A percentile compares a stretch with the other conserved stretches of the same genome.
These are phyloP conservation scores for Dromococcyx pavoninus DNA, from an alignment of 2,797 vertebrate species.

Conservation along the genomic window DNA sequence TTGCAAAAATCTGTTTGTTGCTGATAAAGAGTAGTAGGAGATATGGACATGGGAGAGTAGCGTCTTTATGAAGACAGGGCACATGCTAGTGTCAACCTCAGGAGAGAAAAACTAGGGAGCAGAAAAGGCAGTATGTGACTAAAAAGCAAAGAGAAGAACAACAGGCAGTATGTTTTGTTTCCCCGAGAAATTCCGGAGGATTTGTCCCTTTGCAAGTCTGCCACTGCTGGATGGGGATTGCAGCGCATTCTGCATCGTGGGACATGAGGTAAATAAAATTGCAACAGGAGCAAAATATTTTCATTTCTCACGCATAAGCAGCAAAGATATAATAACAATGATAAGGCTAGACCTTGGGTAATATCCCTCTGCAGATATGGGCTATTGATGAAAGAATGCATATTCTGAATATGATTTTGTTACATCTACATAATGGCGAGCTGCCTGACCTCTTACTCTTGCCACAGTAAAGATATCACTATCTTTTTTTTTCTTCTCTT, in stretches of 20 bases:
- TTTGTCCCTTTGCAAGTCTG: neutral
- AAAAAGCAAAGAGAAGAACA: neutral
- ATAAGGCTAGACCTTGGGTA: neutral
- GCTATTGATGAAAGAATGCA: neutral
- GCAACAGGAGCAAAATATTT: neutral
- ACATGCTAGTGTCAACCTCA: neutral
- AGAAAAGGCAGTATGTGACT: neutral
- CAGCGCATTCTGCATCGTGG: neutral
- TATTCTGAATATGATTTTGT: neutral
- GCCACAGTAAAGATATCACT: neutral
- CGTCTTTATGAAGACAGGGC: neutral
- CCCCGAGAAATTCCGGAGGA: neutral
- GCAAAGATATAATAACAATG: neutral
- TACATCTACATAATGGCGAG: neutral
- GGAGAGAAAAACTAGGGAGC: neutral
- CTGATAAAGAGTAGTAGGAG: neutral
- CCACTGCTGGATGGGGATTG: neutral
- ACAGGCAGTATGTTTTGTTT: neutral
- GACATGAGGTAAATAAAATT: neutral
- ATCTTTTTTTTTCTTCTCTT: neutral
- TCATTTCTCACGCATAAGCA: neutral
- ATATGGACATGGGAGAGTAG: neutral
- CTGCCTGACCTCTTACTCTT: neutral
- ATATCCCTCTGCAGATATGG: neutral
- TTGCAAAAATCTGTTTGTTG: slow-evolving; percentile 9